Base-by-base conservation (phyloP, 2,113 vertebrate genomes). In the Dascyllus trimaculatus region DNA sequence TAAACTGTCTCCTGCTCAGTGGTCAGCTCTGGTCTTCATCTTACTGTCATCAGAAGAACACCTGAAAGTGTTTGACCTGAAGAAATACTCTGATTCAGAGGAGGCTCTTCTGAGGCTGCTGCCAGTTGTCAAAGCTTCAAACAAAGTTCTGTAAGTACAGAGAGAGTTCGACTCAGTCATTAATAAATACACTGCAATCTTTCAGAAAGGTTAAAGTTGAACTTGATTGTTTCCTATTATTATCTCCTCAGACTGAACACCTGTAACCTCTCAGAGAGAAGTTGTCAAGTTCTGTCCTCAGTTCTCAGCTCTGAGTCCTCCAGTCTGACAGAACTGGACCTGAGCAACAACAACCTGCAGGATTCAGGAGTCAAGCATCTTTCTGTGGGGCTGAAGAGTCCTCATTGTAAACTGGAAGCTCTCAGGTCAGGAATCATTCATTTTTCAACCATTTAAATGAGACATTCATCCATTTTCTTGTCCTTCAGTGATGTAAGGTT, bases 91-190 rank as follows among this genome's bases (percentile, higher is more conserved):
- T 49, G 38, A n/a, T n/a, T n/a, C n/a, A n/a, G n/a, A n/a, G n/a
- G n/a, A n/a, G n/a, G n/a, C n/a, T n/a, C 66, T 81, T 26, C 72
- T 73, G 51, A 79, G 32, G 75, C 84, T 86, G 67, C 59, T 87
- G 64, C 85, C 81, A 21, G 81, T 84, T 25, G 46, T 85, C 61
- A 81, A 79, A 75, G 78, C 26, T 35, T 73, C 85, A 4, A 82
- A 32, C 1, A 79, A 79, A 85, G 62, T 58, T 45, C 3, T 76
- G 85, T 88, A 18, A 19, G 81, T 14, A 43, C 40, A 13, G 40
- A 43, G 40, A 43, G 11, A 43, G 40, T 11, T 43, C 10, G 2
- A 43, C 10, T 14, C 2, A 13, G 11, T 43, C 11, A 43, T 11
- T 43, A 7, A 6, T 35, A 7, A 35, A 35, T 35, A 35, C 32